phyloP scores from a whole-genome alignment of 2,888 invertebrate species.

The Octonoba sinensis region DNA sequence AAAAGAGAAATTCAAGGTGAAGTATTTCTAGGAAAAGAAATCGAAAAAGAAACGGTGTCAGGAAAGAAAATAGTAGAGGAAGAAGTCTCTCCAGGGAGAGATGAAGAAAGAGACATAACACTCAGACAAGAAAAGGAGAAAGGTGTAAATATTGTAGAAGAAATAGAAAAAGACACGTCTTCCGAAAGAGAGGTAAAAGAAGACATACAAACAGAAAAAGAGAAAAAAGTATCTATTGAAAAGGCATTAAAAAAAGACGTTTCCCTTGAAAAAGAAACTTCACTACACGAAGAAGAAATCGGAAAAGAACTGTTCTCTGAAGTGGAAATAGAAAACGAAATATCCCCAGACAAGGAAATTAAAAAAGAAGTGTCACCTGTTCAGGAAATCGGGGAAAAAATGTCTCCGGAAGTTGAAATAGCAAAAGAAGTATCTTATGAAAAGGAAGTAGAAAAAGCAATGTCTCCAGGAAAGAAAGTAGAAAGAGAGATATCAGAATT shows the following conservation, averaged over 20 bases:
- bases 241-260: constrained; percentile 1
- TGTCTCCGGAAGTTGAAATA: too few relatives aligned
- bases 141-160: not conserved
- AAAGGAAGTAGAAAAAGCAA: not conserved
- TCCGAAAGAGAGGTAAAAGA: not conserved
- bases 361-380: too few relatives aligned
- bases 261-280: not conserved
- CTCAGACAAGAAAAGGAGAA: not conserved
- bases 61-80: not conserved
- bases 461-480: not conserved
- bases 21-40: not conserved
- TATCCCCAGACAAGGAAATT: not conserved
- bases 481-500: not conserved
- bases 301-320: not conserved
- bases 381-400: too few relatives aligned
- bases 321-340: not conserved
- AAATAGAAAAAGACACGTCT: constrained; percentile 17
- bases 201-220: not conserved
- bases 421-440: too few relatives aligned
- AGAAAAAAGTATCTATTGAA: not conserved
- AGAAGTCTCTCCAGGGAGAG: not conserved
- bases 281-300: not conserved
- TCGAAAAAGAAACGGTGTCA: not conserved
- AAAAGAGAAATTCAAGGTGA: not conserved
- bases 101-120: not conserved